Evolutionary conservation across 2,113 vertebrate genomes (phyloP), one percentile per base, ranked within the genome.

Genomic region (Seriola aureovittata): DNA sequence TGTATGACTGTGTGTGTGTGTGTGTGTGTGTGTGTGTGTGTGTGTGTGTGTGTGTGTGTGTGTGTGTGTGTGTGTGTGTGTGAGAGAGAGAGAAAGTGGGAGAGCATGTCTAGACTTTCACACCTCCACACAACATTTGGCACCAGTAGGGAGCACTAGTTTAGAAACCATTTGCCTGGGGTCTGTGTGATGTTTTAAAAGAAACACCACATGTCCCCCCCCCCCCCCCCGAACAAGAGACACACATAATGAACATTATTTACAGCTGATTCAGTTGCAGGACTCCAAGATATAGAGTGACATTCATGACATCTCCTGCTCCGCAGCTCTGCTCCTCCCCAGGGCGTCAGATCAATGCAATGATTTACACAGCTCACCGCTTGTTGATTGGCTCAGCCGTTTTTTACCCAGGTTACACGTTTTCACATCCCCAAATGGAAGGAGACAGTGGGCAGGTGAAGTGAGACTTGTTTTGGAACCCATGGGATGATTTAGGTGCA

Each of bases 101-200:
- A 34, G 44, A 44, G 48, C 40, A 0, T 4, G 66, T 67, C 34
- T 21, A 1, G 19, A 34, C 62, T 36, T 29, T 69, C 67, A 66
- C 71, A 78, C 57, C 21, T 38, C 58, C 62, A 73, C 75, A 70
- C 12, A 75, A 55, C 78, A 71, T 66, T 74, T 54, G 48, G 44
- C 77, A 64, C 88, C 91, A 90, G 84, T 71, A 89, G 91, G 75
- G 88, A n/a, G 88, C 64, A 85, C 88, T 82, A 40, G 63, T 74
- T 78, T 82, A 58, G 64, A 32, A 36, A 64, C 3, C 63, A 73
- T 70, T 58, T 3, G 7, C 3, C 1, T 21, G 23, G 36, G 12
- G 40, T 23, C 74, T 50, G 21, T 65, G 36, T 19, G 58, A 76
- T 59, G 67, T 65, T 68, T n/a, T 21, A 32, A 59, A 23, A 81